phyloP scores from a whole-genome alignment of 1,140 invertebrate species.

The Teleogryllus occipitalis region DNA sequence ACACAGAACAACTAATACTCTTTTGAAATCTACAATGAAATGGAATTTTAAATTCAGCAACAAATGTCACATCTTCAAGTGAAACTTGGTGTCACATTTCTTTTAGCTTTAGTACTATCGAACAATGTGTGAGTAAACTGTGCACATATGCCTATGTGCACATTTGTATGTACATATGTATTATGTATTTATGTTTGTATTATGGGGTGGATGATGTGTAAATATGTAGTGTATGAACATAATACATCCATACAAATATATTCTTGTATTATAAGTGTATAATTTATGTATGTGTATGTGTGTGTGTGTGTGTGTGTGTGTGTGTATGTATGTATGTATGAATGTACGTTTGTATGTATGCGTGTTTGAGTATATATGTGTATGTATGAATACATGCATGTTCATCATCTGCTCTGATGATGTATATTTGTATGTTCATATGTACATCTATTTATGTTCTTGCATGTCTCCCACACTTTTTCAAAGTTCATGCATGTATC shows the following conservation, averaged over 20 bases:
- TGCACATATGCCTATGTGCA: background rate
- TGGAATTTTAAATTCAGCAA: slow-evolving; percentile 17
- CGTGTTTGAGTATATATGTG: no score
- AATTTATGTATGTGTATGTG: no score
- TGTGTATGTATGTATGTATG: no score
- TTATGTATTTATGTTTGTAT: no score
- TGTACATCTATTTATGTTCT: background rate
- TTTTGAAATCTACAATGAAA: slow-evolving; percentile 16
- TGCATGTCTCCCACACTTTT: background rate
- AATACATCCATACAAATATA: no score
- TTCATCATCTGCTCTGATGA: no score
- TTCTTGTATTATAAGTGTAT: no score
- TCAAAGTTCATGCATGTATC: background rate
- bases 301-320: no score
- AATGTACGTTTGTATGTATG: background rate
- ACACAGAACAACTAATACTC: slow-evolving; percentile 23
- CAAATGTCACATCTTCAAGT: slow-evolving; percentile 13
- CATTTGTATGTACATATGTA: background rate
- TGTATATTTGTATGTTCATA: background rate
- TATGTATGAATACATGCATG: no score
- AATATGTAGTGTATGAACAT: no score
- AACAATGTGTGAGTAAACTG: background rate
- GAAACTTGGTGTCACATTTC: background rate
- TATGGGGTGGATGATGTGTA: no score
- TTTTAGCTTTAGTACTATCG: background rate